phyloP scores from a whole-genome alignment of 2,888 invertebrate species.

The Melanargia galathea region DNA sequence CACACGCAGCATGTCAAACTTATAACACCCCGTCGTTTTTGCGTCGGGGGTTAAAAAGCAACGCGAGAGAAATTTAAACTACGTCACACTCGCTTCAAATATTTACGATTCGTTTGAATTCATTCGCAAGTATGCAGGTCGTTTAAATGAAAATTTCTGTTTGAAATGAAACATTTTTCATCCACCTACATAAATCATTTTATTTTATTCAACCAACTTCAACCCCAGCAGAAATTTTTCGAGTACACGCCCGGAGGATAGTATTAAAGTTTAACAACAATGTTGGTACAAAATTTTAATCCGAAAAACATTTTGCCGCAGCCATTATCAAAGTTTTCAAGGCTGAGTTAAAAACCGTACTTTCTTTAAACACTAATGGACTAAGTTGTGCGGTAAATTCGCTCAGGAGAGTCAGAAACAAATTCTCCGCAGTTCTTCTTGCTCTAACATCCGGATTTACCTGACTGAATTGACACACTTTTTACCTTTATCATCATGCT shows the following conservation, averaged over 20 bases:
- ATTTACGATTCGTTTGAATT: constrained; percentile 17
- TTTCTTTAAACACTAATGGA: constrained; percentile 39
- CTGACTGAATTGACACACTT: not conserved
- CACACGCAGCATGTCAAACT: too few relatives aligned
- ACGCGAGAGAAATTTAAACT: constrained; percentile 16
- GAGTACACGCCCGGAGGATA: constrained; percentile 25
- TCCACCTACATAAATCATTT: constrained; percentile 27
- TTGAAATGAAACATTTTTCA: constrained; percentile 26
- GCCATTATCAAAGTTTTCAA: constrained; percentile 38
- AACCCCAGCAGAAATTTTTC: constrained; percentile 27
- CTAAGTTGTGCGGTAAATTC: constrained; percentile 35
- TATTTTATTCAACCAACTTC: constrained; percentile 22
- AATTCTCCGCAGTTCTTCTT: constrained; percentile 13
- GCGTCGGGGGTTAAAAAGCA: too few relatives aligned
- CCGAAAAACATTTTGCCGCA: constrained; percentile 37
- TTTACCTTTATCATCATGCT: not conserved
- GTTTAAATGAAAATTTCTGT: constrained; percentile 20
- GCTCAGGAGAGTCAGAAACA: constrained; percentile 20
- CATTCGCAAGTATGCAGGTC: constrained; percentile 10
- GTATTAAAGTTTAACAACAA: constrained; percentile 33
- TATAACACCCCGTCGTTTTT: too few relatives aligned
- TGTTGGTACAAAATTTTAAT: constrained; percentile 36
- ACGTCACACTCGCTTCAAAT: constrained; percentile 19
- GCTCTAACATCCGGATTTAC: constrained; percentile 5
- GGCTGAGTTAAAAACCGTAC: constrained; percentile 36